Base-by-base conservation (phyloP, 2,888 invertebrate genomes). In the Sabellastarte sp. region DNA sequence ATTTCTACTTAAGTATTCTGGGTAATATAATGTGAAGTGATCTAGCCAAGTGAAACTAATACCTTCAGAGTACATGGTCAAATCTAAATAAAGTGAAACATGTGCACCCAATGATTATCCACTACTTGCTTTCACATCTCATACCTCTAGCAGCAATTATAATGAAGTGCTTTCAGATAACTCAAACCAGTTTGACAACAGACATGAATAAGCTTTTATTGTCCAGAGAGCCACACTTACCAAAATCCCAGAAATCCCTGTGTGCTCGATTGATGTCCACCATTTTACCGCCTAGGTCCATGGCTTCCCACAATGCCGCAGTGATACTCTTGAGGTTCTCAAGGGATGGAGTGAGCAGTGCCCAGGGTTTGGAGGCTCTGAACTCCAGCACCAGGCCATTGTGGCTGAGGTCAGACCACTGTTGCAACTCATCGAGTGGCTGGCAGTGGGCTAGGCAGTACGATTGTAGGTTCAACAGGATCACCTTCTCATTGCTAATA, bases 381-480 rank as follows among this genome's bases (percentile, higher is more conserved):
- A 89, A 89, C 77, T 89, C 88, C 66, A 89, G 82, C 63, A 87
- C 84, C 59, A 89, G 80, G 65, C 88, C 86, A 80, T 88, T 88
- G 80, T 88, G 88, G 65, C 86, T 86, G 61, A 87, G 85, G 10
- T 88, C 88, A 64, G 88, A 83, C 88, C 88, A 89, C 84, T 88
- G 86, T 68, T 87, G 85, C 57, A 89, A 84, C 72, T 88, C 88
- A 30, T 85, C 78, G 32, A 88, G 64, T 75, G 83, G 81, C 71
- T 87, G 88, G 24, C 84, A 82, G 74, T 87, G 87, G 26, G 87
- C 85, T 55, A 87, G 80, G 32, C 86, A 81, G 75, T 88, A 87
- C 1, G 88, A 87, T 71, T 87, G 87, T 74, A 86, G 86, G 83
- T 89, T 88, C 65, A 89, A 82, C 32, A 89, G 83, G 32, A 88